Base-by-base conservation (phyloP, 2,888 invertebrate species). In the Bembecia ichneumoniformis region DNA sequence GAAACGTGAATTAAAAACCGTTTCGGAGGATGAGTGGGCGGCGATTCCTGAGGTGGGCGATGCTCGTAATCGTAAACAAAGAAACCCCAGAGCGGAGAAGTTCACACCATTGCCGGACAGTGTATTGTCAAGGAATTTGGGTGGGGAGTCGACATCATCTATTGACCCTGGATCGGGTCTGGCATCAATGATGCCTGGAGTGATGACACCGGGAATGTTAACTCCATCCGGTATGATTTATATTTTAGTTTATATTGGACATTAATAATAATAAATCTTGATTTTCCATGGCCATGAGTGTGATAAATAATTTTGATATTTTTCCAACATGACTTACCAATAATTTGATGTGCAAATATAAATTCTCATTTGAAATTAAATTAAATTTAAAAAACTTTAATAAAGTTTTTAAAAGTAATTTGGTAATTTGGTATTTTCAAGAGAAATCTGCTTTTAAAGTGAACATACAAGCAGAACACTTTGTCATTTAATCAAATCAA, bases 21-120 rank as follows among this genome's bases (percentile, higher is more conserved):
- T 99, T 0, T 92, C 93, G 0, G 95, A 95, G 63, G 96, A 96
- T 53, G 98, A 99, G 71, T 99, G 99, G 99, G 92, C 95, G 48
- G 95, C 94, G 47, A 94, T 99, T 55, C 99, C 99, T 0, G 99
- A 99, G 84, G 99, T 99, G 0, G 99, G 99, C n/a, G 99, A 99
- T 79, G 96, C 97, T 7, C 90, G 99, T 58, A 99, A 98, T 78
- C 92, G 97, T 50, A 97, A 97, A 68, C 97, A 98, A 69, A 89
- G 99, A 43, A 98, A 98, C 82, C 96, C 98, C 0, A 88, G 98
- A 48, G 92, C 95, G 0, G 99, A 99, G 73, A 97, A 96, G 84
- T 98, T 97, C 68, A 99, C 99, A 0, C 99, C 99, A 0, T 79
- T 99, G 47, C 99, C 99, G 0, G 99, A 99, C 74, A 97, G 98